Evolutionary conservation across 1,140 invertebrate species (phyloP), one percentile per base, ranked within the genome.

Genomic region (Babylonia areolata): DNA sequence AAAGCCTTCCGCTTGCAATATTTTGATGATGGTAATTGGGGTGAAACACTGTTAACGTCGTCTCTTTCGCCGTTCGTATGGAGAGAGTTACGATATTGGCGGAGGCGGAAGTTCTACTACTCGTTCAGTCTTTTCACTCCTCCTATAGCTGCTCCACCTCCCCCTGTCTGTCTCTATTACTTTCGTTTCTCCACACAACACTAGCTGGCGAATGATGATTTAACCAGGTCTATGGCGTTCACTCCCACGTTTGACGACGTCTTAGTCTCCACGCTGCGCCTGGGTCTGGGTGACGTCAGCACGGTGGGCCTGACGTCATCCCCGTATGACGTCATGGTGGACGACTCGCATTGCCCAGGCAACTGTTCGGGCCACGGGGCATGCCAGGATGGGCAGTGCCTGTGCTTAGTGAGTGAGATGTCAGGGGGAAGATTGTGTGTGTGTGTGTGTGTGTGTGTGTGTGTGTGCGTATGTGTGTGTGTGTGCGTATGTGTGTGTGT

Each of bases 321-420:
- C 42, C 23, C 78, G 9, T 31, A 58, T 33, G 78, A 51, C 40
- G 40, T 80, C 78, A 80, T 80, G 78, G 28, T 28, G 9, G 78
- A 28, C 3, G 58, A 23, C 23, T 64, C 58, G 58, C 28, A 0
- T 23, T 95, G 95, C 89, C 94, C 94, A 79, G 94, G 95, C 81
- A 96, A 97, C 94, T 98, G 97, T 95, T 97, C 96, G 87, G 97
- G 97, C n/a, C 96, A 97, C 87, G 98, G 97, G 17, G 97, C 98
- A 94, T 98, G 97, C 94, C 96, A 97, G 88, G 97, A 98, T 94
- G 97, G 97, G 71, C 97, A 97, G 54, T 98, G 98, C 93, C 95
- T 98, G 86, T 98, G 98, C 94, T 97, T 98, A 95, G 98, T 98
- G 92, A 96, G 96, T 82, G 95, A 95, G n/a, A n/a, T n/a, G n/a